Evolutionary conservation across 1,140 invertebrate genomes (phyloP), one percentile per base, ranked within the genome.

Genomic region (Archivesica marissinica): DNA sequence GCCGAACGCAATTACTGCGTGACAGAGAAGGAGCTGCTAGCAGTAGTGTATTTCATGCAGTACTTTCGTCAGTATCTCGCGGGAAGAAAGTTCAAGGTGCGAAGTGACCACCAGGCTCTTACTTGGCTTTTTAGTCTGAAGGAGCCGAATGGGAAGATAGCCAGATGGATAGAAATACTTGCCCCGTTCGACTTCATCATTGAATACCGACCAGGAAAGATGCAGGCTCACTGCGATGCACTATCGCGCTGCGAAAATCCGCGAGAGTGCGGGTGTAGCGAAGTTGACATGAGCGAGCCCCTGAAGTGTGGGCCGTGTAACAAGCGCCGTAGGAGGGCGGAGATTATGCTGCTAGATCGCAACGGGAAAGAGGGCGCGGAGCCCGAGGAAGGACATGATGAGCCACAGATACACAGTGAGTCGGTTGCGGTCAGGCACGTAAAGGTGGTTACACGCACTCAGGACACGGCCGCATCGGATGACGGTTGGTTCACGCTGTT

Each of bases 121-220:
- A 88, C 70, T 56, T 90, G 87, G 86, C 35, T 89, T 25, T 20
- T 47, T 23, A 84, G 23, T 52, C 50, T 84, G 0, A 87, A 86
- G 17, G 68, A 81, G 38, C 80, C 89, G 2, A 72, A 54, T 20
- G 86, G 85, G 0, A 87, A 88, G 52, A 52, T 90, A 47, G 87
- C 86, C 6, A 17, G 64, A 6, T 82, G 85, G 68, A 72, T 86
- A n/a, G 79, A 66, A 17, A 23, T 50, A 0, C 70, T 86, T 4
- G 59, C 33, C 1, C 20, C 50, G 0, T 82, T 33, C 25, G 15
- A 86, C 38, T 80, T 86, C 30, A 70, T 52, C n/a, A 78, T 82
- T 28, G 0, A 47, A 11, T 77, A 76, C 25, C 47, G 54, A 1
- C 70, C 44, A n/a, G 28, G 79, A 72, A 2, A 75, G 68, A 17